Evolutionary conservation across 1,140 invertebrate genomes (phyloP), one percentile per base, ranked within the genome.

Genomic region (Coelopa frigida): DNA sequence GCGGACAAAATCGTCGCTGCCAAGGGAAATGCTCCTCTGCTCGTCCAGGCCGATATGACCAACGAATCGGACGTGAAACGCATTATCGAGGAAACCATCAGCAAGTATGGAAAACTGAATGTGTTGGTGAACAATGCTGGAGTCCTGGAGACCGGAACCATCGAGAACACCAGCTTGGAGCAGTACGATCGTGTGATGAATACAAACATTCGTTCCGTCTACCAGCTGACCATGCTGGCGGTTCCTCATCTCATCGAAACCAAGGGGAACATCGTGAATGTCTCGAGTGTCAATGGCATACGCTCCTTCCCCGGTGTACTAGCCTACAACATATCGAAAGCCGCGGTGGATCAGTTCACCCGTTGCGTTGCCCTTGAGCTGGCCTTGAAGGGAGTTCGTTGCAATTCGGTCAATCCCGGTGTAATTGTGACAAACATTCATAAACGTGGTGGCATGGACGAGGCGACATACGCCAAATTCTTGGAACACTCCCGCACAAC

Each of bases 271-370:
- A 80, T 89, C 54, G 78, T 91, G 1, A 91, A 91, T 68, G 78
- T 89, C 1, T 89, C 86, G 5, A 88, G 85, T 59, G 79, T 89
- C 1, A 77, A 76, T 52, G 83, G 85, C 18, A 64, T 80, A 7
- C 73, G 84, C 62, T 75, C 83, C 2, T 83, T 79, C 51, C 72
- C 78, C n/a, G 74, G 73, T 51, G 70, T 77, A 8, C 65, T 83
- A 22, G 76, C 83, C 0, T 91, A 91, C 57, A 82, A 80, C 56
- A 80, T 89, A 68, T 87, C 84, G n/a, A 92, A 92, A 72, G 73
- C 84, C 35, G 84, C 85, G 6, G 53, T 92, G 6, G 87, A 91
- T 70, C 87, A 90, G 53, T 77, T 92, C 40, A 91, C 88, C 1
- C 75, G 79, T 57, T 87, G 82, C 49, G 60, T 74, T 20, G 80